These are phyloP conservation scores for Aricia artaxerxes DNA, from an alignment of 2,888 invertebrate genomes.

Conservation along the genomic window DNA sequence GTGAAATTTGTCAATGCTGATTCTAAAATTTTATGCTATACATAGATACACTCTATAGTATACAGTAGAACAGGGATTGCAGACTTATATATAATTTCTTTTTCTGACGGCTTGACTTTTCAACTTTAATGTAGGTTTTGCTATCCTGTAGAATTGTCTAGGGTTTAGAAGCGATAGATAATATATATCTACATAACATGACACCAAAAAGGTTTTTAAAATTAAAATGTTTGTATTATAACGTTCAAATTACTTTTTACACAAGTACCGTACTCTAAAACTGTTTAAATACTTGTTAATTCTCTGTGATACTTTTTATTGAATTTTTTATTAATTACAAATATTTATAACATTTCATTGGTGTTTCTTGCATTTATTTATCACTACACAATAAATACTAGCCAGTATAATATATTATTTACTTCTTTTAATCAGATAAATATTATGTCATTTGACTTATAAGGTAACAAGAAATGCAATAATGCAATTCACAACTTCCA, in stretches of 20 bases:
- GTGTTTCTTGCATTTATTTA: conserved; percentile 28
- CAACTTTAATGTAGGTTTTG: background rate
- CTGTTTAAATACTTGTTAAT: conserved; percentile 18
- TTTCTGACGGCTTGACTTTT: background rate
- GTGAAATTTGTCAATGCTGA: conserved; percentile 33
- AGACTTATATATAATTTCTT: background rate
- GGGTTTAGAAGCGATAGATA: conserved; percentile 23
- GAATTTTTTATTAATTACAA: conserved; percentile 16
- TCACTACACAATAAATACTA: background rate
- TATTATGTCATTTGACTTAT: background rate
- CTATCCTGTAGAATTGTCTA: conserved; percentile 12
- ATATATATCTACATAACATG: background rate
- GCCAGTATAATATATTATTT: background rate
- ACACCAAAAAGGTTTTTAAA: conserved; percentile 21
- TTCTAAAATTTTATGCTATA: conserved; percentile 36
- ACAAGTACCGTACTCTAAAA: conserved; percentile 23
- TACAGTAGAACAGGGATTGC: conserved; percentile 35
- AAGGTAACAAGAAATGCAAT: background rate
- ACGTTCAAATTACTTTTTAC: conserved; percentile 13
- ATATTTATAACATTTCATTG: conserved; percentile 2
- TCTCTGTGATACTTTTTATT: conserved; percentile 27
- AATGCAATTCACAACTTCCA: background rate
- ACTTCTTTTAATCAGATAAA: background rate
- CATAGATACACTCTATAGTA: no score
- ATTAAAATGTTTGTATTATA: background rate